phyloP scores from a whole-genome alignment of 2,888 invertebrate genomes.

The Acanthosepion lycidas region DNA sequence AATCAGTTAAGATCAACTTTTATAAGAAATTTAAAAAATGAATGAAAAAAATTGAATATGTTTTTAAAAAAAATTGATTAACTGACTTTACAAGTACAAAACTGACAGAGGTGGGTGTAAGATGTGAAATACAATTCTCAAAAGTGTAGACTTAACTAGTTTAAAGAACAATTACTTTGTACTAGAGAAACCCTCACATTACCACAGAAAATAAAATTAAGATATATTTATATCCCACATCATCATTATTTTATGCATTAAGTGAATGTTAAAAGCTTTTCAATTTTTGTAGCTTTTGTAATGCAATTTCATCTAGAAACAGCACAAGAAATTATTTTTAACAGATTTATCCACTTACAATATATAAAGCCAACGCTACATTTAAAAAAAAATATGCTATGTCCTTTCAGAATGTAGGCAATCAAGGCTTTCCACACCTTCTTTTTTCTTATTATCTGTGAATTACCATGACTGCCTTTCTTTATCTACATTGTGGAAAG shows the following conservation, averaged over 20 bases:
- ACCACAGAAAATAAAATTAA: not conserved
- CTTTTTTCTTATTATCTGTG: no score
- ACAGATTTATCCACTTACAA: not conserved
- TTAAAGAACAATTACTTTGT: not conserved
- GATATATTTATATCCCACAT: not conserved
- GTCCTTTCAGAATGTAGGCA: no score
- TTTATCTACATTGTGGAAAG: no score
- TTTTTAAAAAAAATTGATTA: no score
- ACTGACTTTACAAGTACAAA: no score
- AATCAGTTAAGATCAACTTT: not conserved
- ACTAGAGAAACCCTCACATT: not conserved
- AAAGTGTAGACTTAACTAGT: not conserved
- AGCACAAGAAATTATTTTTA: not conserved
- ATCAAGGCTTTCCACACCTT: no score
- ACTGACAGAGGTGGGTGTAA: no score
- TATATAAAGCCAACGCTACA: not conserved
- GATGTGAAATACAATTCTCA: not conserved
- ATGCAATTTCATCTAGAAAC: not conserved
- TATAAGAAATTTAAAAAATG: not conserved
- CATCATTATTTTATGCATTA: not conserved
- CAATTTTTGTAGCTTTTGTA: not conserved
- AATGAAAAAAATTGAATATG: no score
- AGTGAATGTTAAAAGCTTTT: not conserved
- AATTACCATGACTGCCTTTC: no score
- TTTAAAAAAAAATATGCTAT: no score